Evolutionary conservation across 2,113 vertebrate genomes (phyloP).

Genomic region (Hippocampus comes): DNA sequence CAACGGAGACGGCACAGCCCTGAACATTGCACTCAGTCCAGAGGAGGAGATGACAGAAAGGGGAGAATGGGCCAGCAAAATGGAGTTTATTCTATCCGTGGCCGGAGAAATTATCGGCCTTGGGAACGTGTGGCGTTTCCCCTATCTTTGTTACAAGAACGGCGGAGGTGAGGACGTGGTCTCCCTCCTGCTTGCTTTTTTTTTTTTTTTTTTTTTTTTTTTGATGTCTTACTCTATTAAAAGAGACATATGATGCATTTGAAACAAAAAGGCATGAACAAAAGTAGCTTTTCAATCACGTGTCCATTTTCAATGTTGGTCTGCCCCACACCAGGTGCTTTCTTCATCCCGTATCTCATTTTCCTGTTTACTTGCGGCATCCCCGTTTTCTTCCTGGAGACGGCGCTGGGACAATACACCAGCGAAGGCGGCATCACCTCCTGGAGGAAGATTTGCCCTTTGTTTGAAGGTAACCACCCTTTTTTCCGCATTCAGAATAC

Average conservation of each 20-base stretch:
- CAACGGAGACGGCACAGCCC: slow-evolving; percentile 58
- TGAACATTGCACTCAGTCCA: slow-evolving; percentile 57
- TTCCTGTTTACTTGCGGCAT: slow-evolving; percentile 93
- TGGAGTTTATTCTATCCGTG: slow-evolving; percentile 85
- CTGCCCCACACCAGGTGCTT: slow-evolving; percentile 76
- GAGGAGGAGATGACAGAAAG: slow-evolving; percentile 77
- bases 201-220: no score
- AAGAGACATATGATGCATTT: no score
- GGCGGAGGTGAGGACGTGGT: slow-evolving; percentile 83
- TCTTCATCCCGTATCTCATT: slow-evolving; percentile 95
- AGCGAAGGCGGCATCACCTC: slow-evolving; percentile 86
- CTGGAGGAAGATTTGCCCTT: slow-evolving; percentile 88
- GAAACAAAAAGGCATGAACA: no score
- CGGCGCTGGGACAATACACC: slow-evolving; percentile 87
- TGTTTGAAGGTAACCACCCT: slow-evolving; percentile 82
- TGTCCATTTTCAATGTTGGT: background rate
- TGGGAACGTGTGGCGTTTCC: slow-evolving; percentile 93
- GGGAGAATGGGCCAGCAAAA: slow-evolving; percentile 88
- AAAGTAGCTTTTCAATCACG: no score
- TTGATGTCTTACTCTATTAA: background rate
- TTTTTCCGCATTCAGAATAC: no score
- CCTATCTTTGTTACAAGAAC: slow-evolving; percentile 94
- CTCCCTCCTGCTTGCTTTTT: no score
- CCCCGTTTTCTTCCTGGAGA: slow-evolving; percentile 88
- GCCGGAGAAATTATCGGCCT: slow-evolving; percentile 89